A percentile compares a stretch with the other conserved stretches of the same genome.
Evolutionary conservation across 2,797 vertebrate genomes (phyloP).

Genomic region (Parauchenoglanis ngamensis): DNA sequence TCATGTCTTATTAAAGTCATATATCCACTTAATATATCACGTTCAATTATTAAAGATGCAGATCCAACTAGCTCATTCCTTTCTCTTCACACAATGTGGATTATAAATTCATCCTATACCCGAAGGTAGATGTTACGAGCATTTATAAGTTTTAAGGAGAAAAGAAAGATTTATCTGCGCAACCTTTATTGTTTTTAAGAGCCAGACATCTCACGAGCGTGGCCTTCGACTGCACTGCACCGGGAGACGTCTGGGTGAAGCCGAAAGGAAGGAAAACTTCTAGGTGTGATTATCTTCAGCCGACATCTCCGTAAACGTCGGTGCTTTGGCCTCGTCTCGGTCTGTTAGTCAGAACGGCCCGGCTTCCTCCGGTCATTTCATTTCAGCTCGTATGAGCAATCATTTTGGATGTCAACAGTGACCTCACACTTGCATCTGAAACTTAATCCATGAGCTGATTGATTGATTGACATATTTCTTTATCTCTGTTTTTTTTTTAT

Average conservation of each 20-base stretch:
- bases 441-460: too few species aligned
- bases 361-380: not conserved
- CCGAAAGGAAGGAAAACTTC: not conserved
- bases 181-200: not conserved
- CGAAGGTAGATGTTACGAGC: not conserved
- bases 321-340: not conserved
- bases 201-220: too few species aligned
- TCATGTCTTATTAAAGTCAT: slow-evolving; percentile 14
- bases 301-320: not conserved
- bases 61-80: not conserved
- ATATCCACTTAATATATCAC: not conserved
- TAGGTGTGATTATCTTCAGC: not conserved
- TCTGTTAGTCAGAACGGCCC: slow-evolving; percentile 7
- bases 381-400: too few species aligned
- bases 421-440: too few species aligned
- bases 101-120: not conserved
- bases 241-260: too few species aligned
- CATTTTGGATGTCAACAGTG: not conserved
- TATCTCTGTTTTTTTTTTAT: too few species aligned
- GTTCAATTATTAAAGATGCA: not conserved
- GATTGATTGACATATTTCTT: too few species aligned
- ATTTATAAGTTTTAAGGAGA: too few species aligned
- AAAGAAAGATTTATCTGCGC: not conserved
- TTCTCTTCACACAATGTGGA: not conserved
- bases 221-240: not conserved